These are phyloP conservation scores for Andrena haemorrhoa DNA, from an alignment of 2,888 invertebrate genomes.

Conservation along the genomic window DNA sequence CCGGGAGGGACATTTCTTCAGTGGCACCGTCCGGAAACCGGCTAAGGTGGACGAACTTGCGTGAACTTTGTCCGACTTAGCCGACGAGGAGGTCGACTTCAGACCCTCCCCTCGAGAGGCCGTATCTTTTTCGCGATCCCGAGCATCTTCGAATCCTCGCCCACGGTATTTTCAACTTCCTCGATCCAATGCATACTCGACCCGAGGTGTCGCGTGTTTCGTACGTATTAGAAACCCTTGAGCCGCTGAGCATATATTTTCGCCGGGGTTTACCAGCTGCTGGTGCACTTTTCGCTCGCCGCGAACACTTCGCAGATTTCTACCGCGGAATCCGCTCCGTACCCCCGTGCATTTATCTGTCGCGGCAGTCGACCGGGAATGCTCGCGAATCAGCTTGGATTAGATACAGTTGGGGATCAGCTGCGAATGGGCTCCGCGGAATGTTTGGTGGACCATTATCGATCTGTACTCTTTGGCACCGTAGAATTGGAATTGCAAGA, in stretches of 20 bases:
- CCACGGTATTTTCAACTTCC: slow-evolving; percentile 44
- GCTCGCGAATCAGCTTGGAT: slow-evolving; percentile 9
- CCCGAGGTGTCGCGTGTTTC: slow-evolving; percentile 12
- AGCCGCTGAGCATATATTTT: slow-evolving; percentile 19
- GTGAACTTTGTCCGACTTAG: slow-evolving; percentile 75
- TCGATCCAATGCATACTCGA: slow-evolving; percentile 25
- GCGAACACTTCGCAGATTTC: background rate
- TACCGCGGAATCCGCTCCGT: background rate
- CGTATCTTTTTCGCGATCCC: slow-evolving; percentile 24
- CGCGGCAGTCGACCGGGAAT: slow-evolving; percentile 6
- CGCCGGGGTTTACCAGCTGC: slow-evolving; percentile 18
- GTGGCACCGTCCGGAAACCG: slow-evolving; percentile 22
- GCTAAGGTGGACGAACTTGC: slow-evolving; percentile 74
- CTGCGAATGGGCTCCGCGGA: background rate
- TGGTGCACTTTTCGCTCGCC: slow-evolving; percentile 17
- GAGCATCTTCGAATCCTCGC: slow-evolving; percentile 32
- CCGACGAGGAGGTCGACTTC: slow-evolving; percentile 40
- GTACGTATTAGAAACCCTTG: slow-evolving; percentile 18
- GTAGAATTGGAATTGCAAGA: background rate
- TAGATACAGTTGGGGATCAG: slow-evolving; percentile 1
- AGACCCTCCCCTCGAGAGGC: background rate
- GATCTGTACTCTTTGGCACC: background rate
- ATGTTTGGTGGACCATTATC: background rate
- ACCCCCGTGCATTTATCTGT: slow-evolving; percentile 13
- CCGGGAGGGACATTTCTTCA: slow-evolving; percentile 71